phyloP scores from a whole-genome alignment of 2,888 invertebrate genomes.

The Sarcophaga caerulescens region DNA sequence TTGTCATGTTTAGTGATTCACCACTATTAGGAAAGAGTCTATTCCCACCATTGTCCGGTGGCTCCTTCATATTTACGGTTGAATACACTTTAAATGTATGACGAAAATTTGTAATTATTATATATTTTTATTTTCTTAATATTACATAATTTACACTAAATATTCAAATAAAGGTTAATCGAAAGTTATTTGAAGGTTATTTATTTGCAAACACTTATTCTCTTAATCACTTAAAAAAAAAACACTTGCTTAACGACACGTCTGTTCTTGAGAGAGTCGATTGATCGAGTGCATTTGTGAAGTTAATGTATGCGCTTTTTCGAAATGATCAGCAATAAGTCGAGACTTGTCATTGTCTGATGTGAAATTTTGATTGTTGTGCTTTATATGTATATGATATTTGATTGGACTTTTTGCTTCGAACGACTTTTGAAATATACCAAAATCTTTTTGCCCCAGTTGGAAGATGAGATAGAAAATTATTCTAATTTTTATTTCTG shows the following conservation, averaged over 20 bases:
- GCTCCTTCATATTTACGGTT: too few relatives aligned
- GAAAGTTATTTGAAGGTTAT: too few relatives aligned
- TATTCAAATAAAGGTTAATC: too few relatives aligned
- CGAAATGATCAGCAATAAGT: not conserved
- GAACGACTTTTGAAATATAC: not conserved
- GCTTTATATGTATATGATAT: not conserved
- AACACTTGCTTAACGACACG: not conserved
- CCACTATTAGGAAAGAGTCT: too few relatives aligned
- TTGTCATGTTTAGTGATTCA: too few relatives aligned
- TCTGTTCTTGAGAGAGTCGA: not conserved
- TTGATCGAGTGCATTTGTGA: not conserved
- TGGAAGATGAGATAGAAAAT: not conserved
- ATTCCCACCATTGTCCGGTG: too few relatives aligned
- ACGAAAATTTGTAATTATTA: too few relatives aligned
- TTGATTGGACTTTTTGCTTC: not conserved
- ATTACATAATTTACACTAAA: too few relatives aligned
- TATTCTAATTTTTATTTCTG: conserved; percentile 1
- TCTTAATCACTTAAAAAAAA: not conserved
- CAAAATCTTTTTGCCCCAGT: conserved; percentile 1
- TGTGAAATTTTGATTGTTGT: not conserved
- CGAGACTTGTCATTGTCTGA: not conserved
- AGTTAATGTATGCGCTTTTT: not conserved
- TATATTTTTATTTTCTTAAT: too few relatives aligned
- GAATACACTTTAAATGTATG: too few relatives aligned
- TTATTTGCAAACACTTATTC: too few relatives aligned